phyloP scores from a whole-genome alignment of 2,113 vertebrate species.

The Syngnathoides biaculeatus region DNA sequence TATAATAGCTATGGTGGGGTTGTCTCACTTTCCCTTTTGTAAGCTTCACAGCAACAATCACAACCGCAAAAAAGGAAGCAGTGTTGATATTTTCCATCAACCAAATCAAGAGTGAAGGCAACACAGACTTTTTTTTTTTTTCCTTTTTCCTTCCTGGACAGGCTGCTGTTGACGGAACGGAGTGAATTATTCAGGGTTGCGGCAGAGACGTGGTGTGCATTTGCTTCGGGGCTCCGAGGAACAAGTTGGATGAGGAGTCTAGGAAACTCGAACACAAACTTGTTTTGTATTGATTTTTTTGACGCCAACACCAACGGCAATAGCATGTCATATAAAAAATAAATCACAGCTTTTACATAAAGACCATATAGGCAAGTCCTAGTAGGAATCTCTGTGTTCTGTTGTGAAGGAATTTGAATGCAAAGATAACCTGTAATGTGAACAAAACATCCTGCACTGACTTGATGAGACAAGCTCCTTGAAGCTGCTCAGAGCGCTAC shows the following conservation, averaged over 20 bases:
- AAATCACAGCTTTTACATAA: too few relatives aligned
- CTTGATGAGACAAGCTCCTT: slow-evolving; percentile 36
- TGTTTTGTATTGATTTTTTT: background rate
- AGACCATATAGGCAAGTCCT: too few relatives aligned
- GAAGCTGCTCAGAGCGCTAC: slow-evolving; percentile 26
- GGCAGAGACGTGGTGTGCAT: slow-evolving; percentile 33
- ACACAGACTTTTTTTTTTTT: slow-evolving; percentile 12
- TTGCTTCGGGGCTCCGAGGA: slow-evolving; percentile 40
- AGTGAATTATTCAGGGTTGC: slow-evolving; percentile 54
- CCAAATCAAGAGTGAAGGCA: slow-evolving; percentile 26
- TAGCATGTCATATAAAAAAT: too few relatives aligned
- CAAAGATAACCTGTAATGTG: background rate
- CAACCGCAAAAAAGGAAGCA: background rate
- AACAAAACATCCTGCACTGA: slow-evolving; percentile 5
- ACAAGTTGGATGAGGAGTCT: slow-evolving; percentile 31
- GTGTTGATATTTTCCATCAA: slow-evolving; percentile 41
- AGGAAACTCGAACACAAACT: slow-evolving; percentile 6
- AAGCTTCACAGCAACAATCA: slow-evolving; percentile 20
- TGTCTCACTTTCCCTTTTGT: slow-evolving; percentile 1
- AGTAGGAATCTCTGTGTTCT: background rate
- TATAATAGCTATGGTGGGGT: background rate
- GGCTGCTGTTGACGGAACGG: slow-evolving; percentile 31
- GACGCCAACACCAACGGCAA: background rate
- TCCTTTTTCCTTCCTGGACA: slow-evolving; percentile 13
- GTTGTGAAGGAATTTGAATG: background rate